A percentile compares a stretch with the other conserved stretches of the same genome.
These are phyloP conservation scores for Riptortus pedestris DNA, from an alignment of 1,140 invertebrate genomes.

Conservation along the genomic window DNA sequence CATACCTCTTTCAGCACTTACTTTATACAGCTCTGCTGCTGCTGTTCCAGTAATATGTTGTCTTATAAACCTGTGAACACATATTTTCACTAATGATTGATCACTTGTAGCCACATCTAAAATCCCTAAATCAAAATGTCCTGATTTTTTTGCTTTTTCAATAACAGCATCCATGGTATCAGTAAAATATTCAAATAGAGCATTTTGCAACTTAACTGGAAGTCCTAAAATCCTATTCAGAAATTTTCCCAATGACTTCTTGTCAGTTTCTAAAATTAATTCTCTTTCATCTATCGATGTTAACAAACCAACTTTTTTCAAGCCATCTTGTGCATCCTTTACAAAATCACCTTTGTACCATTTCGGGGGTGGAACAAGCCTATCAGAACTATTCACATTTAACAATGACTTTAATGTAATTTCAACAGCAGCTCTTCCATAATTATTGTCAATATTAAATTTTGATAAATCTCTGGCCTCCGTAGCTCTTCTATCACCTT, in stretches of 20 bases:
- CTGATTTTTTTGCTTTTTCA: constrained; percentile 62
- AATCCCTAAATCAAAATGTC: constrained; percentile 82
- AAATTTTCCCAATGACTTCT: constrained; percentile 97
- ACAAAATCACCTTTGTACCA: constrained; percentile 92
- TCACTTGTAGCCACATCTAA: constrained; percentile 78
- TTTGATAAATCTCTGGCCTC: constrained; percentile 92
- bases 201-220: constrained; percentile 91
- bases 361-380: constrained; percentile 68
- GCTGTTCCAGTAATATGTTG: constrained; percentile 82
- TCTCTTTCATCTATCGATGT: constrained; percentile 68
- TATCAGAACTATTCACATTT: constrained; percentile 43
- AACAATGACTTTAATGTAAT: constrained; percentile 83
- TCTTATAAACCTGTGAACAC: constrained; percentile 63
- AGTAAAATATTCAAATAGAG: constrained; percentile 94
- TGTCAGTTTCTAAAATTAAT: constrained; percentile 83
- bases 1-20: constrained; percentile 87
- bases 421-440: constrained; percentile 83
- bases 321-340: constrained; percentile 51
- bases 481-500: constrained; percentile 93
- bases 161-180: constrained; percentile 83
- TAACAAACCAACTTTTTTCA: constrained; percentile 86
- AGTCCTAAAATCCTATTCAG: constrained; percentile 96
- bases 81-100: constrained; percentile 68
- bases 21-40: constrained; percentile 80
- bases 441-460: constrained; percentile 98